These are phyloP conservation scores for Spodoptera exigua DNA, from an alignment of 2,888 invertebrate genomes.

Conservation along the genomic window DNA sequence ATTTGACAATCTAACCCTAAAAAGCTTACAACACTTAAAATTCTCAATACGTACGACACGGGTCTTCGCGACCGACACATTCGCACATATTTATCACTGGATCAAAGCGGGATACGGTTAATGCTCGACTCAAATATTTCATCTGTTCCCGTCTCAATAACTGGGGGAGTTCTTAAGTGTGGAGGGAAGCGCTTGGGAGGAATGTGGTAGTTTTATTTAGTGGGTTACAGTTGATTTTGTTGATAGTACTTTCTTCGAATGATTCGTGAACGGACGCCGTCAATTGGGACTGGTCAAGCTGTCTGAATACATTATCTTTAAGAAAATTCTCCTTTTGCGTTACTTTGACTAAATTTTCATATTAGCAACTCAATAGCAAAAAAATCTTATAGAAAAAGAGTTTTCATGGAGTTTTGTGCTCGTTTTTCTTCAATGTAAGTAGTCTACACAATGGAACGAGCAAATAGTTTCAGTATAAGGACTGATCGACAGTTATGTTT, in stretches of 20 bases:
- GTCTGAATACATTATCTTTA: too few species aligned
- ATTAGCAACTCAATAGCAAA: too few species aligned
- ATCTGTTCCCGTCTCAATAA: slow-evolving; percentile 79
- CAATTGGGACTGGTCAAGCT: too few species aligned
- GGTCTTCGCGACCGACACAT: slow-evolving; percentile 66
- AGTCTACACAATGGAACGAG: too few species aligned
- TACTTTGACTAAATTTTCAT: too few species aligned
- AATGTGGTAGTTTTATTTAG: slow-evolving; percentile 48
- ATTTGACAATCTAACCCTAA: slow-evolving; percentile 42
- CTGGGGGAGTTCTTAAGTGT: slow-evolving; percentile 70
- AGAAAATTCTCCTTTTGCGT: too few species aligned
- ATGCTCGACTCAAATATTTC: slow-evolving; percentile 74
- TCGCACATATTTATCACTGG: slow-evolving; percentile 82
- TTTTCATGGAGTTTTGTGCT: too few species aligned
- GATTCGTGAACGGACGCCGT: too few species aligned
- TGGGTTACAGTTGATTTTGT: background rate
- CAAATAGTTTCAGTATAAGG: too few species aligned
- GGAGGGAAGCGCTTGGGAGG: slow-evolving; percentile 34
- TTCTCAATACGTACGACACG: slow-evolving; percentile 62
- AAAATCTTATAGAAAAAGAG: too few species aligned
- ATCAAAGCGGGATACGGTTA: slow-evolving; percentile 68
- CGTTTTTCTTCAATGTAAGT: too few species aligned
- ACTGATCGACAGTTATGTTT: too few species aligned
- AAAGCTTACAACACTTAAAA: slow-evolving; percentile 59
- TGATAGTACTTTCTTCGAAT: background rate